These are phyloP conservation scores for Netelia fuscicornis DNA, from an alignment of 2,888 invertebrate genomes.

Conservation along the genomic window DNA sequence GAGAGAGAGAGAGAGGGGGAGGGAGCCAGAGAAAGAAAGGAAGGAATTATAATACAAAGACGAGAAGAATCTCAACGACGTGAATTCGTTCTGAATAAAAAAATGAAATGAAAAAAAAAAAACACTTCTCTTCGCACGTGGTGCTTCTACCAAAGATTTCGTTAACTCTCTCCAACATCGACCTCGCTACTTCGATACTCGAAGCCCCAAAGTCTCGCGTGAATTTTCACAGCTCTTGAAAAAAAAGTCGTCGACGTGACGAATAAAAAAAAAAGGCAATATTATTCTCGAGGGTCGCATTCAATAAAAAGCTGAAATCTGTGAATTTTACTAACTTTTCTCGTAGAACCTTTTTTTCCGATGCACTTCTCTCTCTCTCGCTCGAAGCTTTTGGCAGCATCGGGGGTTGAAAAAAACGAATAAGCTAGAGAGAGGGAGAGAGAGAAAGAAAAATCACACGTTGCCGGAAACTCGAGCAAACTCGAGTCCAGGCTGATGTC, in stretches of 20 bases:
- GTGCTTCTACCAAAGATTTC: slow-evolving; percentile 10
- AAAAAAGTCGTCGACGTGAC: slow-evolving; percentile 3
- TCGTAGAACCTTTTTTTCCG: not conserved
- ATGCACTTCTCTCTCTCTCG: not conserved
- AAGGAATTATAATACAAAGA: slow-evolving; percentile 25
- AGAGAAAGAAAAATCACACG: not conserved
- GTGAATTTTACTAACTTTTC: not conserved
- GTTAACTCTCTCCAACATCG: slow-evolving; percentile 26
- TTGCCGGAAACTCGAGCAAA: not conserved
- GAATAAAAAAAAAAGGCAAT: not conserved
- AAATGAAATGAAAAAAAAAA: not conserved
- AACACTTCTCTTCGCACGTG: not conserved
- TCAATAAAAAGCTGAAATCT: not conserved
- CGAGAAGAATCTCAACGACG: slow-evolving; percentile 63
- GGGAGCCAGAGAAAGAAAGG: not conserved
- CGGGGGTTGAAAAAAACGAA: not conserved
- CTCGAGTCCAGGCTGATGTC: not conserved
- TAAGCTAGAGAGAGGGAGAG: not conserved
- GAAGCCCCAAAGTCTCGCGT: not conserved
- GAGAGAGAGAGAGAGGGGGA: slow-evolving; percentile 1
- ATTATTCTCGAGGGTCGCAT: not conserved
- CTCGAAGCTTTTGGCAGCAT: not conserved
- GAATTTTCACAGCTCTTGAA: not conserved
- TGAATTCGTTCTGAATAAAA: slow-evolving; percentile 14
- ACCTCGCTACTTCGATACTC: not conserved